These are phyloP conservation scores for Ferrisia virgata DNA, from an alignment of 2,888 invertebrate genomes.

Conservation along the genomic window DNA sequence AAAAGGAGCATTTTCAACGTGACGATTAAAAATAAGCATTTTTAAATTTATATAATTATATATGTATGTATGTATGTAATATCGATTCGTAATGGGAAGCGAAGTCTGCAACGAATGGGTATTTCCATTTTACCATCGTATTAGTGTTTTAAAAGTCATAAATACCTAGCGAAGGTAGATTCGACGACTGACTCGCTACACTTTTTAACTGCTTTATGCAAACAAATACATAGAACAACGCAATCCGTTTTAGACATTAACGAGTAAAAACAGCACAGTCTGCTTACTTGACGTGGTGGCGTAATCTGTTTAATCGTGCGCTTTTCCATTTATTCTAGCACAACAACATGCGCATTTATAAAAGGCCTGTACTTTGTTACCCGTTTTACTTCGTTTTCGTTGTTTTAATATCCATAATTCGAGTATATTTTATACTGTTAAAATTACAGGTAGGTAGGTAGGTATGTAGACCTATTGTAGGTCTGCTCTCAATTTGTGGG, in stretches of 20 bases:
- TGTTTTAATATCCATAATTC: background rate
- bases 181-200: background rate
- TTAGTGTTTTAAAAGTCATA: background rate
- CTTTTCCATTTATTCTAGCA: background rate
- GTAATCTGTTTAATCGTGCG: background rate
- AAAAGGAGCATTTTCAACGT: background rate
- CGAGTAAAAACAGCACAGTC: background rate
- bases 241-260: conserved; percentile 3
- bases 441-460: background rate
- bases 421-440: background rate
- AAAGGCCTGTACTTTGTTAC: background rate
- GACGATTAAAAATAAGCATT: background rate
- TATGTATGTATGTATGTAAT: too few species aligned
- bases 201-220: conserved; percentile 5
- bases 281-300: background rate
- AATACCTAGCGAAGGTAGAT: background rate
- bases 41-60: background rate
- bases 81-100: background rate
- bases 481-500: background rate
- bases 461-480: background rate
- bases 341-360: background rate
- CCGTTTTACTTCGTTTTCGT: background rate
- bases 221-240: background rate
- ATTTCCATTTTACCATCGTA: background rate
- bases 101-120: background rate